A percentile compares a stretch with the other conserved stretches of the same genome.
Evolutionary conservation across 2,888 invertebrate genomes (phyloP).

Genomic region (Nowickia ferox): DNA sequence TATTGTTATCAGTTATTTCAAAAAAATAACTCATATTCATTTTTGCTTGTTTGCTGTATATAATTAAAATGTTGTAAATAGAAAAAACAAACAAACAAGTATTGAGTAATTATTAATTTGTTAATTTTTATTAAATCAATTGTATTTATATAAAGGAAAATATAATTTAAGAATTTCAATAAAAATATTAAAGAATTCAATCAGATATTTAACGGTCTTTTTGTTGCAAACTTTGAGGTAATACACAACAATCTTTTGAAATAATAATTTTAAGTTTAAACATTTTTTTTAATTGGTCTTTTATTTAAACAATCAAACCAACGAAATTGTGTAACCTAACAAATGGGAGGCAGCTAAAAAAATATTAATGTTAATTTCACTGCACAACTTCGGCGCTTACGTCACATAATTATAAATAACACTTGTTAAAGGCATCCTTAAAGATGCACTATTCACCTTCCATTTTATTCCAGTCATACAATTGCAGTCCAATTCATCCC

Average conservation of each 20-base stretch:
- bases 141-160: neutral
- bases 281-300: too few relatives aligned
- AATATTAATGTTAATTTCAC: too few relatives aligned
- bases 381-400: too few relatives aligned
- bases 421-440: too few relatives aligned
- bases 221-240: neutral
- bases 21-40: neutral
- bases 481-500: too few relatives aligned
- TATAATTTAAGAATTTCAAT: conserved; percentile 42
- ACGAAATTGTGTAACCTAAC: too few relatives aligned
- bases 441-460: too few relatives aligned
- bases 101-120: conserved; percentile 33
- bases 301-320: too few relatives aligned
- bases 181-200: conserved; percentile 15
- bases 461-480: too few relatives aligned
- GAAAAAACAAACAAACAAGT: conserved; percentile 2
- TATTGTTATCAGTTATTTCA: neutral
- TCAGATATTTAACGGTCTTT: neutral
- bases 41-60: conserved; percentile 26
- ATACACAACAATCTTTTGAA: neutral
- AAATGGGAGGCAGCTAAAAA: too few relatives aligned
- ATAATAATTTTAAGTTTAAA: too few relatives aligned
- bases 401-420: too few relatives aligned
- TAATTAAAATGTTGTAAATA: conserved; percentile 37
- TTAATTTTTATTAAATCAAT: conserved; percentile 39